phyloP scores from a whole-genome alignment of 2,797 vertebrate genomes.

The Etheostoma nigrum region DNA sequence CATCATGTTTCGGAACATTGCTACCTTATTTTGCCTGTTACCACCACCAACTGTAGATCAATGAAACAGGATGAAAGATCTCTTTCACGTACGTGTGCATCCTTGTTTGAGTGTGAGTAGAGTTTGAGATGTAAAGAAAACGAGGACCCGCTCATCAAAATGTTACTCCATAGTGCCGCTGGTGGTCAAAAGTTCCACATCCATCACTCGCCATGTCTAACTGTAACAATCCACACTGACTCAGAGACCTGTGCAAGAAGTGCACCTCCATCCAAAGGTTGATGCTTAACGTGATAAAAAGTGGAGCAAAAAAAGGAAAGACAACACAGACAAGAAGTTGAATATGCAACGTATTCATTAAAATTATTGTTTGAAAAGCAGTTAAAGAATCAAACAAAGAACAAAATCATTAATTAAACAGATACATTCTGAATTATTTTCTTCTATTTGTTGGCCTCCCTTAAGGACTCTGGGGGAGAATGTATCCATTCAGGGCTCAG shows the following conservation, averaged over 20 bases:
- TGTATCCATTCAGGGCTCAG: neutral
- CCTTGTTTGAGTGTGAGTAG: neutral
- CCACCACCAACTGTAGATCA: neutral
- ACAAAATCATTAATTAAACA: neutral
- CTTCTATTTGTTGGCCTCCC: neutral
- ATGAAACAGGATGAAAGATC: neutral
- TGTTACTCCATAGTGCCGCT: fast-evolving
- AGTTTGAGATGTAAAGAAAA: neutral
- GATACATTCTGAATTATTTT: neutral
- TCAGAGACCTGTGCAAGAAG: neutral
- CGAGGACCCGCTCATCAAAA: neutral
- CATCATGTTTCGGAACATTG: too few species aligned
- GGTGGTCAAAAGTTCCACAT: neutral
- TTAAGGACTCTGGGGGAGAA: neutral
- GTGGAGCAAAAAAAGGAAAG: neutral
- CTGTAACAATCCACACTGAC: too few species aligned
- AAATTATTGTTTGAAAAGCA: neutral
- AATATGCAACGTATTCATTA: neutral
- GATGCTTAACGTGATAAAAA: neutral
- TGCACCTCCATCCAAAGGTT: neutral
- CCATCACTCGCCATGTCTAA: neutral
- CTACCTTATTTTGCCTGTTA: neutral
- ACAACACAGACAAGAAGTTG: neutral
- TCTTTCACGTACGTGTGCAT: neutral
- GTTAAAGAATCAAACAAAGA: neutral